These are phyloP conservation scores for Amiota communis DNA, from an alignment of 2,888 invertebrate genomes.

Conservation along the genomic window DNA sequence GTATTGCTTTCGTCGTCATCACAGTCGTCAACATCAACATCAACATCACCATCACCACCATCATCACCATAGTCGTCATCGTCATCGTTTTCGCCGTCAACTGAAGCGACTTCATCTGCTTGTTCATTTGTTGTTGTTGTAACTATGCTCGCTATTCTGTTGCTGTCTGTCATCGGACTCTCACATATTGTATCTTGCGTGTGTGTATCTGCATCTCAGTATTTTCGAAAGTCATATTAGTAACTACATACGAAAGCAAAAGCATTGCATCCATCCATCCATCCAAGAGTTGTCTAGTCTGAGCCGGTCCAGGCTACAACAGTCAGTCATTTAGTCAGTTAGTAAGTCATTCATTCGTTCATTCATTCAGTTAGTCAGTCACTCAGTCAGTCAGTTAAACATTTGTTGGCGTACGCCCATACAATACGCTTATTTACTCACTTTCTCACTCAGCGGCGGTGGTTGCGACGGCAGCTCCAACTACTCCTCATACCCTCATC, in stretches of 20 bases:
- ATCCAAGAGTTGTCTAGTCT: neutral
- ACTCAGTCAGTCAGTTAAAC: neutral
- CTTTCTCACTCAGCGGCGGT: neutral
- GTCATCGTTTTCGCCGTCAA: conserved; percentile 41
- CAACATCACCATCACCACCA: conserved; percentile 35
- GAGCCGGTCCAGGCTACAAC: neutral
- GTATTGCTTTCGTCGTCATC: conserved; percentile 68
- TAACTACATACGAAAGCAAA: too few relatives aligned
- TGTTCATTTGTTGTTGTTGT: neutral
- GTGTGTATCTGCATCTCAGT: conserved; percentile 11
- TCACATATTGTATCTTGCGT: conserved; percentile 7
- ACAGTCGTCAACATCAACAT: conserved; percentile 40
- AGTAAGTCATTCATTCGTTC: neutral
- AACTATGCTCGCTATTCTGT: conserved; percentile 7
- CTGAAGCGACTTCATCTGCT: conserved; percentile 42
- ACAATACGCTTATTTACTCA: neutral
- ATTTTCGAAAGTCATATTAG: conserved; percentile 19
- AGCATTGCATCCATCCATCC: too few relatives aligned
- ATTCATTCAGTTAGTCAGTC: neutral
- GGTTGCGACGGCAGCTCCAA: neutral
- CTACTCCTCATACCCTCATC: neutral
- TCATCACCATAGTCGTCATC: conserved; percentile 8
- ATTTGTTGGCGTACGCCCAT: conserved; percentile 9
- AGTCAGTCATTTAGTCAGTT: neutral
- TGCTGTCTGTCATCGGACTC: conserved; percentile 32